These are phyloP conservation scores for Channa argus DNA, from an alignment of 2,113 vertebrate genomes.

Conservation along the genomic window DNA sequence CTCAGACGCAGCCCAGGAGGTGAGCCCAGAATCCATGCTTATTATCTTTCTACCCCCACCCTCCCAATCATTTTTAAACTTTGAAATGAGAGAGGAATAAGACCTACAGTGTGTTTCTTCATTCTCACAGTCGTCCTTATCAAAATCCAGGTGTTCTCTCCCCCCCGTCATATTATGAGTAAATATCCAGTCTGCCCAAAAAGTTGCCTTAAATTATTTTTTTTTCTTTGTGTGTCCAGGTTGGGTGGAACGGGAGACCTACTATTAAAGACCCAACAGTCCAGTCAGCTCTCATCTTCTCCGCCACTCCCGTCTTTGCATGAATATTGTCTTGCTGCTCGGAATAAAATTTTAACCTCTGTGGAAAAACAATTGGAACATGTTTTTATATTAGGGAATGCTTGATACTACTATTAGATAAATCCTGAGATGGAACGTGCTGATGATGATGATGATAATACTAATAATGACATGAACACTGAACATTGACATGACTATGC, in stretches of 20 bases:
- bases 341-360: constrained; percentile 82
- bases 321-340: constrained; percentile 88
- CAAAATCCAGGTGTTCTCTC: no score
- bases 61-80: not conserved
- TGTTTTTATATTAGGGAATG: constrained; percentile 87
- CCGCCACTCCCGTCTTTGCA: constrained; percentile 81
- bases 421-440: constrained; percentile 79
- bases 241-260: constrained; percentile 90
- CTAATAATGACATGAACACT: constrained; percentile 82
- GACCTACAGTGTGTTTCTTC: no score
- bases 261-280: constrained; percentile 83
- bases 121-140: no score
- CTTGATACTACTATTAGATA: constrained; percentile 83
- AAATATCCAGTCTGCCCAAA: not conserved
- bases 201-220: constrained; percentile 19
- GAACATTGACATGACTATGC: constrained; percentile 84
- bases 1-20: constrained; percentile 87
- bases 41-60: constrained; percentile 20
- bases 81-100: no score
- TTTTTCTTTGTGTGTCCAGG: constrained; percentile 74
- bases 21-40: constrained; percentile 62
- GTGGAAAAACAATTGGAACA: constrained; percentile 75
- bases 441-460: constrained; percentile 71
- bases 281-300: constrained; percentile 72
- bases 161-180: no score